Conservation (phyloP, 2,113 vertebrate genomes). For the Amphiprion ocellaris region DNA sequence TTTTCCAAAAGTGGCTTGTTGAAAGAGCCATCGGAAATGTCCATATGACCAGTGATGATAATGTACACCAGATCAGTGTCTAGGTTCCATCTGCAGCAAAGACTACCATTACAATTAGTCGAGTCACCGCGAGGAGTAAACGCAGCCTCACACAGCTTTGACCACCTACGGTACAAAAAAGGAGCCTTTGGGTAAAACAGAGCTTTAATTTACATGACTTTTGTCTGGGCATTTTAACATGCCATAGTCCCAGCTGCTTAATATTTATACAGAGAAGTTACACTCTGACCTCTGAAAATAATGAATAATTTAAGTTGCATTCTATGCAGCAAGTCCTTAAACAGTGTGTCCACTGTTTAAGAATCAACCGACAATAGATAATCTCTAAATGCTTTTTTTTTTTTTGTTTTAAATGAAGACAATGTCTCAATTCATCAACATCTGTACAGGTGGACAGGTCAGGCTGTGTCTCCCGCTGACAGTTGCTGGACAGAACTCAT, state of each 20-base stretch:
- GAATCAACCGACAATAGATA: constrained; percentile 24
- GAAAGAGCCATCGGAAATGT: constrained; percentile 75
- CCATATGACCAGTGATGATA: constrained; percentile 70
- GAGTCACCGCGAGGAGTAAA: constrained; percentile 66
- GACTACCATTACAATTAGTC: constrained; percentile 70
- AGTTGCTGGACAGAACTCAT: constrained; percentile 45
- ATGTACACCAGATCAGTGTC: constrained; percentile 73
- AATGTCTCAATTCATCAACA: constrained; percentile 65
- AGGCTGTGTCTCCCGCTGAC: constrained; percentile 44
- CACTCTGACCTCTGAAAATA: constrained; percentile 45
- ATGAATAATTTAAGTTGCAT: constrained; percentile 42
- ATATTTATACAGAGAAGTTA: constrained; percentile 54
- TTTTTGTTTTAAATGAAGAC: constrained; percentile 34
- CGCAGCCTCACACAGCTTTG: constrained; percentile 45
- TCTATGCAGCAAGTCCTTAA: constrained; percentile 16
- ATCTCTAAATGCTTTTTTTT: not conserved
- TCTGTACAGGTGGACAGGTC: constrained; percentile 73
- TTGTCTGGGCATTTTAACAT: constrained; percentile 50
- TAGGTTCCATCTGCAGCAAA: constrained; percentile 60
- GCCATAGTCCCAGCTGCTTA: constrained; percentile 46
- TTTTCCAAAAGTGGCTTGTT: constrained; percentile 69
- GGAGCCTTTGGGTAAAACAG: constrained; percentile 32
- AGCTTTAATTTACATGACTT: constrained; percentile 52
- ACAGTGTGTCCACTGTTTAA: constrained; percentile 28
- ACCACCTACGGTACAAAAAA: constrained; percentile 64